Evolutionary conservation across 2,888 invertebrate genomes (phyloP).

Genomic region (Augochlorella aurata): DNA sequence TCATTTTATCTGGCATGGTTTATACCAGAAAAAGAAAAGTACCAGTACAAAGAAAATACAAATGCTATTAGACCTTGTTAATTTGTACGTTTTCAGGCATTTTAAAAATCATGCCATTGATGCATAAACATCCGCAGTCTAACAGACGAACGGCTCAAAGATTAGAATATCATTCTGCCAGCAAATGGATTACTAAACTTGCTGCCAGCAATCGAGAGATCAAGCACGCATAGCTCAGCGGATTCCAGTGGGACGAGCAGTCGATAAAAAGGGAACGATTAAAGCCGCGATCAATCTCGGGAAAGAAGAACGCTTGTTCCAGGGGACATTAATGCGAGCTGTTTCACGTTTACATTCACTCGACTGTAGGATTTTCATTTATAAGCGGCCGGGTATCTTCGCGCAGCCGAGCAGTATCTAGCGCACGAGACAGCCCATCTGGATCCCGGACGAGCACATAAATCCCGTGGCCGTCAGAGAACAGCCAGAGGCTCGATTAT

Average conservation of each 20-base stretch:
- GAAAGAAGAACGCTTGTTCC: background rate
- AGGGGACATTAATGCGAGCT: slow-evolving; percentile 9
- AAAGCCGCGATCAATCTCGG: slow-evolving; percentile 10
- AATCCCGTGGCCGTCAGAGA: slow-evolving; percentile 17
- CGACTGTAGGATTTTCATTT: slow-evolving; percentile 9
- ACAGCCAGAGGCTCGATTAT: slow-evolving; percentile 29
- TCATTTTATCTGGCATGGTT: too few species aligned
- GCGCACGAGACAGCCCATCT: slow-evolving; percentile 15
- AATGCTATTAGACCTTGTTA: too few species aligned
- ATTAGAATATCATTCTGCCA: too few species aligned
- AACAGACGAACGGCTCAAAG: too few species aligned
- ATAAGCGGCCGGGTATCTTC: slow-evolving; percentile 7
- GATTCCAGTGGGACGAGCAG: background rate
- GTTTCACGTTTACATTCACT: slow-evolving; percentile 17
- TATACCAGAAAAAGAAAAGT: too few species aligned
- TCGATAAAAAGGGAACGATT: background rate
- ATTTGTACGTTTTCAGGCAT: too few species aligned
- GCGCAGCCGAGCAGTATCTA: background rate
- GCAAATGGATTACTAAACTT: too few species aligned
- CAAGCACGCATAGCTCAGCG: background rate
- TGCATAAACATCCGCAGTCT: too few species aligned
- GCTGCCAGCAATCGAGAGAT: background rate
- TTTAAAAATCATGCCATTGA: too few species aligned
- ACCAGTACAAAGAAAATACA: too few species aligned
- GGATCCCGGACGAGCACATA: slow-evolving; percentile 21